Percentiles rank a stretch among this genome's conserved stretches.
phyloP scores from a whole-genome alignment of 2,888 invertebrate genomes.

The Lasioglossum marginatum region DNA sequence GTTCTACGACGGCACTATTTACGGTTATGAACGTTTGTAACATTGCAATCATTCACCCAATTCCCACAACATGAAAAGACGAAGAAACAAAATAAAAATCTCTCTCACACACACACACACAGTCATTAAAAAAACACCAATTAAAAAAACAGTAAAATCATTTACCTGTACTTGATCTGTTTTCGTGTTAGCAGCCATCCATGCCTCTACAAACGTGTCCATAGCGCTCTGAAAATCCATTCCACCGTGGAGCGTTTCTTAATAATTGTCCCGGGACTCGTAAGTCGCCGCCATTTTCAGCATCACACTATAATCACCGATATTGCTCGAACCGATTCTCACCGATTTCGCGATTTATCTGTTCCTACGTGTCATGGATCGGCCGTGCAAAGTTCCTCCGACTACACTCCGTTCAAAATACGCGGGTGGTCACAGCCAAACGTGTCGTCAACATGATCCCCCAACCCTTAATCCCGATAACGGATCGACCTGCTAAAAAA shows the following conservation, averaged over 20 bases:
- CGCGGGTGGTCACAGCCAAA: neutral
- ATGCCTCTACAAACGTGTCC: slow-evolving; percentile 99
- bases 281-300: slow-evolving; percentile 72
- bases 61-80: neutral
- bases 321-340: slow-evolving; percentile 34
- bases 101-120: neutral
- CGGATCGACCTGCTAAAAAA: neutral
- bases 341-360: slow-evolving; percentile 25
- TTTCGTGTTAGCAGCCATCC: slow-evolving; percentile 96
- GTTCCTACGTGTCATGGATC: slow-evolving; percentile 7
- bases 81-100: neutral
- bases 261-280: slow-evolving; percentile 71
- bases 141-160: slow-evolving; percentile 27
- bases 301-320: slow-evolving; percentile 58
- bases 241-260: slow-evolving; percentile 74
- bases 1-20: slow-evolving; percentile 46
- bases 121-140: neutral
- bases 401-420: slow-evolving; percentile 19
- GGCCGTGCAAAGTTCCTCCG: neutral
- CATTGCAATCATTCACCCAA: neutral
- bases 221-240: slow-evolving; percentile 99
- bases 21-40: slow-evolving; percentile 23
- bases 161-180: slow-evolving; percentile 83
- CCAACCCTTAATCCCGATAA: neutral
- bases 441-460: neutral